Conservation (phyloP, 2,113 vertebrate species). For the Poeciliopsis retropinna region DNA sequence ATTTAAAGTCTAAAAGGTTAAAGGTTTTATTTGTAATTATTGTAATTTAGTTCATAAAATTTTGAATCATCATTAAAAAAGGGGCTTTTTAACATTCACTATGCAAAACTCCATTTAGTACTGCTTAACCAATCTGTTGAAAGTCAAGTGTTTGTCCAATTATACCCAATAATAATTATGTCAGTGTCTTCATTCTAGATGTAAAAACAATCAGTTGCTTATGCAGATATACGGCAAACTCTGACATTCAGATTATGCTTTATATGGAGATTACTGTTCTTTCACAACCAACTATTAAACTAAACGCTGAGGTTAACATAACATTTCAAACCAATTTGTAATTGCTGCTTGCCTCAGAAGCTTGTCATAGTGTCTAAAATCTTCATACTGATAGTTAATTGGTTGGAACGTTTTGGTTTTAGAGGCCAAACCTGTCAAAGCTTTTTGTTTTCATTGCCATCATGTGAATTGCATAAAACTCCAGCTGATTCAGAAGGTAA, state of each 20-base stretch:
- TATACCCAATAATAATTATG: not conserved
- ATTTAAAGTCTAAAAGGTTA: not conserved
- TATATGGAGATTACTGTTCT: not conserved
- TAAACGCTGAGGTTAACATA: not conserved
- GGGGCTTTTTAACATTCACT: not conserved
- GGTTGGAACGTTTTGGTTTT: not conserved
- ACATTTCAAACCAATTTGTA: not conserved
- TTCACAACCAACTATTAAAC: not conserved
- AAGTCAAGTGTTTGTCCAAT: not conserved
- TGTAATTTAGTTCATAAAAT: not conserved
- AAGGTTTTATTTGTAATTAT: not conserved
- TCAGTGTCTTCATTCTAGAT: not conserved
- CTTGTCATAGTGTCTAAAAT: not conserved
- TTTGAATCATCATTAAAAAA: not conserved
- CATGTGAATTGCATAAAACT: not conserved
- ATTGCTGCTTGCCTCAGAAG: not conserved
- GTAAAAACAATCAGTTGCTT: not conserved
- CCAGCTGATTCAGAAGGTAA: not conserved
- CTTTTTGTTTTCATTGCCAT: not conserved
- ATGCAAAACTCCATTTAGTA: not conserved
- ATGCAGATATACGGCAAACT: not conserved
- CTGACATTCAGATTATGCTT: not conserved
- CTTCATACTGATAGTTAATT: not conserved
- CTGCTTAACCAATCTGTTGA: not conserved
- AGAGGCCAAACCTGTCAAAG: not conserved